phyloP scores from a whole-genome alignment of 2,113 vertebrate species.

The Thinocorus orbignyianus region DNA sequence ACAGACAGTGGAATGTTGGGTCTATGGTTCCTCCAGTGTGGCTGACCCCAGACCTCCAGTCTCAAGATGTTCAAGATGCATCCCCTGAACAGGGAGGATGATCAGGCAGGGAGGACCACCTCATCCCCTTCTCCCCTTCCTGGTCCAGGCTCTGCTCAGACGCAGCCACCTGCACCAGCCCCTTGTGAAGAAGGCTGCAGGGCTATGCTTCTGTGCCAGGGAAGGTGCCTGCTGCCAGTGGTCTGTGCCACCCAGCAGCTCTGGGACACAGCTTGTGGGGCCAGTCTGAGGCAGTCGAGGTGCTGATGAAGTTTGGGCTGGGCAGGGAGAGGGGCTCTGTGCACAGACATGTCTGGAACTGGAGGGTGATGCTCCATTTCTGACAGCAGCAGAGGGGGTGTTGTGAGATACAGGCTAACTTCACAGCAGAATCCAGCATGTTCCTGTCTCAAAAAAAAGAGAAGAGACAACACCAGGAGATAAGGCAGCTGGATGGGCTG shows the following conservation, averaged over 20 bases:
- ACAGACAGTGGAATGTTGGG: background rate
- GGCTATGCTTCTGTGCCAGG: background rate
- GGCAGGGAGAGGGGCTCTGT: background rate
- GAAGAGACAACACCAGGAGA: background rate
- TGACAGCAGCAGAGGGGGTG: background rate
- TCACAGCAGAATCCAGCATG: background rate
- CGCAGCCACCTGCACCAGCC: background rate
- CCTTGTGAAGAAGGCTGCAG: background rate
- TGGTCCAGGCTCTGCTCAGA: background rate
- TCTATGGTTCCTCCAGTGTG: fast-evolving
- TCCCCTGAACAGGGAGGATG: no score
- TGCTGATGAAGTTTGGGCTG: background rate
- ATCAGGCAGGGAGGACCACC: background rate
- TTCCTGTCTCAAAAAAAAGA: background rate
- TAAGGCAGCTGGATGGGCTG: background rate
- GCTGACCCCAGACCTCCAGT: background rate
- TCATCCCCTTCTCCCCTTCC: background rate
- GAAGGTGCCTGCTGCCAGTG: background rate
- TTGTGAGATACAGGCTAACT: background rate
- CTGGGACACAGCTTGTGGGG: background rate
- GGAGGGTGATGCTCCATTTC: background rate
- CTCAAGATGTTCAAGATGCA: no score
- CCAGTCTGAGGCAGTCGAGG: background rate
- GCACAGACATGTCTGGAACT: background rate
- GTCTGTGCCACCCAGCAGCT: background rate